These are phyloP conservation scores for Dromaius novaehollandiae DNA, from an alignment of 2,113 vertebrate species.

Conservation along the genomic window DNA sequence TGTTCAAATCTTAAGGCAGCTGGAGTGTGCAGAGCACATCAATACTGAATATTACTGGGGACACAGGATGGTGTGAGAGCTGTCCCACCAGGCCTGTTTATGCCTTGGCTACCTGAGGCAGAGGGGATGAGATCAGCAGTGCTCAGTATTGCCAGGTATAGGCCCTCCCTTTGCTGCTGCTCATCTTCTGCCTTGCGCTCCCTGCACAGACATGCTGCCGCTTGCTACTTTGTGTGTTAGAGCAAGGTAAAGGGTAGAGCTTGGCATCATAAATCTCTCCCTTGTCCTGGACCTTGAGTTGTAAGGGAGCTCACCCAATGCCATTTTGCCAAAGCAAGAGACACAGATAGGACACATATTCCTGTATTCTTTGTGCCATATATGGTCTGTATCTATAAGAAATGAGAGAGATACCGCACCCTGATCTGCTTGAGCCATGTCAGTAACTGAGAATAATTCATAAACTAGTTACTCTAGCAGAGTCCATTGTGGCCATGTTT, in stretches of 20 bases:
- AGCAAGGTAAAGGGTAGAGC: not conserved
- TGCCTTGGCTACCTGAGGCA: not conserved
- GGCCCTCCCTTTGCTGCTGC: not conserved
- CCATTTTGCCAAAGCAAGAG: not conserved
- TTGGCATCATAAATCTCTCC: not conserved
- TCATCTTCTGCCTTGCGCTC: not conserved
- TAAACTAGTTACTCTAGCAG: not conserved
- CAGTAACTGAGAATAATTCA: not conserved
- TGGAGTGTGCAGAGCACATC: not conserved
- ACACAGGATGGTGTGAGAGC: not conserved
- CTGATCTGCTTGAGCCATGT: not conserved
- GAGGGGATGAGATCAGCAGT: not conserved
- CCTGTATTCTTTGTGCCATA: not conserved
- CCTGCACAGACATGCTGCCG: not conserved
- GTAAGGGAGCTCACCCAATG: not conserved
- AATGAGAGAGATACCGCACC: not conserved
- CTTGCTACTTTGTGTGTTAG: not conserved
- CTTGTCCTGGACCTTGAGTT: not conserved
- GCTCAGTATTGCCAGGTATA: not conserved
- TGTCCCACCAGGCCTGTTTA: not conserved
- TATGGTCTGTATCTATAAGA: not conserved
- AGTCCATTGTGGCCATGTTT: not conserved
- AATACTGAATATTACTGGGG: not conserved
- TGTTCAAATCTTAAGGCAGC: not conserved
- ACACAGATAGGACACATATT: not conserved